phyloP scores from a whole-genome alignment of 2,888 invertebrate genomes.

The Netelia fuscicornis region DNA sequence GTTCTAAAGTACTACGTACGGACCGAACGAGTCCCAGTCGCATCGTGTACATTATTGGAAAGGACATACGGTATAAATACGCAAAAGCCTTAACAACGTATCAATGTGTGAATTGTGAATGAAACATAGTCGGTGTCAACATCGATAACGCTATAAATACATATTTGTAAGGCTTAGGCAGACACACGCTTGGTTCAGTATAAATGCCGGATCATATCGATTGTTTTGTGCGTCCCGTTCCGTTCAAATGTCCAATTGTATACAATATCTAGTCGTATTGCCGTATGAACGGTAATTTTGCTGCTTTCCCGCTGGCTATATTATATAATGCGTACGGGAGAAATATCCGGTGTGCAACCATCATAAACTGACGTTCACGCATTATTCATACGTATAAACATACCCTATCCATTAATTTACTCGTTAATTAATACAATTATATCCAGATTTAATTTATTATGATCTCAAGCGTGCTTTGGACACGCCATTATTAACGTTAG shows the following conservation, averaged over 20 bases:
- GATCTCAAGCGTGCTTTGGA: slow-evolving; percentile 47
- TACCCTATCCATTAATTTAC: slow-evolving; percentile 61
- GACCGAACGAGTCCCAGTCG: slow-evolving; percentile 26
- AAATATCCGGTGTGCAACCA: slow-evolving; percentile 38
- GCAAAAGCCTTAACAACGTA: slow-evolving; percentile 24
- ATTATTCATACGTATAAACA: slow-evolving; percentile 60
- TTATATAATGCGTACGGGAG: slow-evolving; percentile 27
- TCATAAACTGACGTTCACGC: slow-evolving; percentile 51
- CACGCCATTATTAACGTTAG: slow-evolving; percentile 38
- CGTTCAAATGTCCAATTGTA: slow-evolving; percentile 31
- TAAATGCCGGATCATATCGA: slow-evolving; percentile 42
- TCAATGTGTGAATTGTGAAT: slow-evolving; percentile 23
- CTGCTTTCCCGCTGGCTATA: not conserved
- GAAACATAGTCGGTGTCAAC: slow-evolving; percentile 43
- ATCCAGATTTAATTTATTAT: slow-evolving; percentile 62
- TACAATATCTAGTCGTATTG: slow-evolving; percentile 43
- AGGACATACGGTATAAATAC: slow-evolving; percentile 25
- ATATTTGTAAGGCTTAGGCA: slow-evolving; percentile 56
- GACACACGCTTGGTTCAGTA: slow-evolving; percentile 32
- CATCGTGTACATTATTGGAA: slow-evolving; percentile 9
- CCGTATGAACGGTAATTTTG: slow-evolving; percentile 32
- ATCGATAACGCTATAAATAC: slow-evolving; percentile 58
- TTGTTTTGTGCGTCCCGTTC: slow-evolving; percentile 61
- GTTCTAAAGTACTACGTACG: slow-evolving; percentile 31
- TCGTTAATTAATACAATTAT: slow-evolving; percentile 67